Base-by-base conservation (phyloP, 1,140 invertebrate genomes). In the Papilio aristodemus region DNA sequence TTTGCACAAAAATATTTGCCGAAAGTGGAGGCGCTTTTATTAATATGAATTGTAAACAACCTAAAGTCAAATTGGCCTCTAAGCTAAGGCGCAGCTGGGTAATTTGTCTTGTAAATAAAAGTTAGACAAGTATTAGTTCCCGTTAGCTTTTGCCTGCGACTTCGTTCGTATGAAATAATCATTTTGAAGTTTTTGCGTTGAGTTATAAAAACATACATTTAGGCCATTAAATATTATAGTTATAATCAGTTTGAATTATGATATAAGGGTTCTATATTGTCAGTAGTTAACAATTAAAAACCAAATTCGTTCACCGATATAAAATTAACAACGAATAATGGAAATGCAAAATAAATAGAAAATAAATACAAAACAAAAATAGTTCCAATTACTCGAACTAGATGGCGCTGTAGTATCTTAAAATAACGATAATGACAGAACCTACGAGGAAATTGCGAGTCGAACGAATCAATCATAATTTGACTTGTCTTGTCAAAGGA, bases 11-110 rank as follows among this genome's bases (percentile, higher is more conserved):
- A 54, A 54, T 14, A 54, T 54, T 54, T 54, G 46, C 17, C 46
- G 46, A 54, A 54, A 54, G 46, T 54, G 9, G 46, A 17, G 9
- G 17, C 46, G 46, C 46, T 54, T 4, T 19, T 10, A 50, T 22
- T 54, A 54, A 54, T 54, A 54, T 54, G 46, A 54, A 54, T 54
- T 22, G 46, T 54, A 54, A 54, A 54, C 46, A 54, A 54, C 17
- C 46, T 54, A 22, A 54, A 54, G 46, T 19, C 19, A 54, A 54
- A 54, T 54, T 54, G 46, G n/a, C n/a, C 17, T 3, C 46, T 19
- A 10, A 25, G 46, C 46, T 22, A 13, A 19, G 19, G 46, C 46
- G 46, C 46, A 54, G 46, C 19, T 54, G 46, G 46, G 46, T 54
- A 54, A 54, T 54, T 11, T 19, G 10, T 54, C 9, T 54, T 54